Conservation (phyloP, 2,888 invertebrate genomes). For the Baccha elongata region DNA sequence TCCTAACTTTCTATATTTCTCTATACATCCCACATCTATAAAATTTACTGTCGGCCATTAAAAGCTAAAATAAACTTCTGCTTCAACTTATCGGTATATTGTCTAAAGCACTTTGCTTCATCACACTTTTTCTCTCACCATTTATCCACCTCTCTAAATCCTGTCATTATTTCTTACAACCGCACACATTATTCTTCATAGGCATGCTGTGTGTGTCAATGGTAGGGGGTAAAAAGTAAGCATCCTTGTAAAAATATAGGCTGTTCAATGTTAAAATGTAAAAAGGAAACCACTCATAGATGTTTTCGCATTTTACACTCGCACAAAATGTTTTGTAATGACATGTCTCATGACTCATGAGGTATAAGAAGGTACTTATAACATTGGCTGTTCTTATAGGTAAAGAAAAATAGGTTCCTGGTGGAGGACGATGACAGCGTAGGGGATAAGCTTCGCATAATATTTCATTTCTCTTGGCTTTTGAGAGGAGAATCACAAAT, state of each 20-base stretch:
- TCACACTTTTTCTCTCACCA: not conserved
- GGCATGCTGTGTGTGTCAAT: not conserved
- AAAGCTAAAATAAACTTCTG: constrained; percentile 16
- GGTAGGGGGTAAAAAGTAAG: not conserved
- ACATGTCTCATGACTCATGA: constrained; percentile 58
- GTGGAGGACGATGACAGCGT: constrained; percentile 1
- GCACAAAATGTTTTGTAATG: constrained; percentile 62
- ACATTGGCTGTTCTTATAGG: not conserved
- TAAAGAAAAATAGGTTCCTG: constrained; percentile 1
- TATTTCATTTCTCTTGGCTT: constrained; percentile 19
- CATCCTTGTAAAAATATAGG: constrained; percentile 53
- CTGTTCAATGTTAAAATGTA: constrained; percentile 53
- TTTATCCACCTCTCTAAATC: not conserved
- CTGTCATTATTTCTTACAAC: constrained; percentile 7
- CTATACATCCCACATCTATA: not conserved
- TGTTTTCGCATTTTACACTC: constrained; percentile 10
- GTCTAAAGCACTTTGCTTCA: constrained; percentile 23
- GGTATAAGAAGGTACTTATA: constrained; percentile 20
- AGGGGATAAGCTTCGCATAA: constrained; percentile 13
- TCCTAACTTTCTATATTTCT: not conserved
- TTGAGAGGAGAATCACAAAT: not conserved
- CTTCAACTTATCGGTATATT: not conserved
- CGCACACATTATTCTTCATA: constrained; percentile 15
- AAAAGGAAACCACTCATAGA: constrained; percentile 46
- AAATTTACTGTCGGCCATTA: constrained; percentile 6